These are phyloP conservation scores for Strigamia maritima DNA, from an alignment of 2,888 invertebrate species.

Conservation along the genomic window DNA sequence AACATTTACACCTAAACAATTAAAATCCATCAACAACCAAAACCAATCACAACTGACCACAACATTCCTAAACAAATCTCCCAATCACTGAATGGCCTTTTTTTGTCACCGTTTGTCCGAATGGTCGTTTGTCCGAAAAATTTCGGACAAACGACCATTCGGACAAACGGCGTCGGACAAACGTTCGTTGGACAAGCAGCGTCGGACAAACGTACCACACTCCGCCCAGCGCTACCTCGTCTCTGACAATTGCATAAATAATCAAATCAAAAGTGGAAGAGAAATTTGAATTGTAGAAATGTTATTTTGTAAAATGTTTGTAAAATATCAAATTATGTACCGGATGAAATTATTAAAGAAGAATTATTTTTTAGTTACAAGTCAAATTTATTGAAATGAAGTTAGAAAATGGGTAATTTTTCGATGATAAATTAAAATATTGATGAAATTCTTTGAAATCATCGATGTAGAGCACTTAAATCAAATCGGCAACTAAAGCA, in stretches of 20 bases:
- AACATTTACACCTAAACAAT: no score
- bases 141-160: no score
- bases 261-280: slow-evolving; percentile 79
- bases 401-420: not conserved
- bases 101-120: no score
- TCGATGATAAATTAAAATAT: no score
- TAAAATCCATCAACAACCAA: no score
- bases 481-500: slow-evolving; percentile 76
- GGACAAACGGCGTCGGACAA: no score
- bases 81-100: no score
- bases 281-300: slow-evolving; percentile 59
- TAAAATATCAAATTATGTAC: no score
- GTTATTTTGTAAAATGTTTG: not conserved
- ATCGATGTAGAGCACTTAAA: slow-evolving; percentile 57
- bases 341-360: not conserved
- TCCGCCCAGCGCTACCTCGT: slow-evolving; percentile 96
- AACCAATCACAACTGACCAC: no score
- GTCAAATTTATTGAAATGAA: not conserved
- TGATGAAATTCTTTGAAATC: no score
- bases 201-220: slow-evolving; percentile 75
- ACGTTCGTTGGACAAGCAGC: slow-evolving; percentile 63
- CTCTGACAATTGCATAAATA: slow-evolving; percentile 90
- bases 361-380: slow-evolving; percentile 40
- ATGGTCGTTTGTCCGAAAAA: no score
- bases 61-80: no score